These are phyloP conservation scores for Drosophila pandora DNA, from an alignment of 1,140 invertebrate genomes.

Conservation along the genomic window DNA sequence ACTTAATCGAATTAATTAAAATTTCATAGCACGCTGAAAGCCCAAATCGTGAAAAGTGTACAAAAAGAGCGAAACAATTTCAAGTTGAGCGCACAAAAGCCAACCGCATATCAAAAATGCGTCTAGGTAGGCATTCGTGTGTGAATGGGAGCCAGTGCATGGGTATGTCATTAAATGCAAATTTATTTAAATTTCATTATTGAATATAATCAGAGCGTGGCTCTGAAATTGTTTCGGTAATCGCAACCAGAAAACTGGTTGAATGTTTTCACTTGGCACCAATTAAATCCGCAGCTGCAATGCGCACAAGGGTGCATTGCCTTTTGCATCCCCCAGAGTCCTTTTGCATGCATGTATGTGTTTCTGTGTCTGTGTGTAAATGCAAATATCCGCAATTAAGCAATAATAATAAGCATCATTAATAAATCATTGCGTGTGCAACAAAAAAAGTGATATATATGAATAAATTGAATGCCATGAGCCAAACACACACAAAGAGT, in stretches of 20 bases:
- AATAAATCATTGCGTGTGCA: slow-evolving; percentile 70
- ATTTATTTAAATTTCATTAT: slow-evolving; percentile 71
- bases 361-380: slow-evolving; percentile 26
- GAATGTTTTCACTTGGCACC: slow-evolving; percentile 57
- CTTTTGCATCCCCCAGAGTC: background rate
- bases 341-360: background rate
- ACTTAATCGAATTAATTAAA: slow-evolving; percentile 79
- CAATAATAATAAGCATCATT: slow-evolving; percentile 81
- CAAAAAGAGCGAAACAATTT: slow-evolving; percentile 59
- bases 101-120: slow-evolving; percentile 60
- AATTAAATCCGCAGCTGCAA: slow-evolving; percentile 46
- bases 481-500: slow-evolving; percentile 40
- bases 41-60: slow-evolving; percentile 29
- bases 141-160: background rate
- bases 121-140: slow-evolving; percentile 26
- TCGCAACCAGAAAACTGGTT: slow-evolving; percentile 34
- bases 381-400: slow-evolving; percentile 79
- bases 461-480: slow-evolving; percentile 49
- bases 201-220: slow-evolving; percentile 40
- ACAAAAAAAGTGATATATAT: slow-evolving; percentile 47
- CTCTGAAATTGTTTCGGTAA: slow-evolving; percentile 40
- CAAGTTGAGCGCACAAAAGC: slow-evolving; percentile 60
- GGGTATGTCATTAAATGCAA: slow-evolving; percentile 50
- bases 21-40: slow-evolving; percentile 58
- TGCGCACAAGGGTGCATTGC: slow-evolving; percentile 14